Evolutionary conservation across 2,113 vertebrate species (phyloP).

Genomic region (Burhinus oedicnemus): DNA sequence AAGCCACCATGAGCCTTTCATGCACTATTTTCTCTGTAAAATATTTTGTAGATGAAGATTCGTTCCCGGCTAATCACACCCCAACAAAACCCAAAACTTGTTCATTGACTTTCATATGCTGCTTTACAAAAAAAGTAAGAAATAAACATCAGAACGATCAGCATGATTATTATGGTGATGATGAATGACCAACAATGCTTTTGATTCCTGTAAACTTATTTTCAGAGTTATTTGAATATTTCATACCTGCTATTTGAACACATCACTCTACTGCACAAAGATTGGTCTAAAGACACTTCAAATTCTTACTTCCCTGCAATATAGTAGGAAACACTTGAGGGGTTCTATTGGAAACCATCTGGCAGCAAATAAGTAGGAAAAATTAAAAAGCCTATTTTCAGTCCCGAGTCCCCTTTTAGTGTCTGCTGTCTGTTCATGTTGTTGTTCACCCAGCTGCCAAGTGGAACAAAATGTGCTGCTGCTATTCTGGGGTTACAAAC

Average conservation of each 20-base stretch:
- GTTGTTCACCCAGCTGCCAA: conserved; percentile 48
- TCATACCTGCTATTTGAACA: not conserved
- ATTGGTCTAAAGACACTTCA: not conserved
- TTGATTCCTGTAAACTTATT: not conserved
- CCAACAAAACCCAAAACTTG: not conserved
- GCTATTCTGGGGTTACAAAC: conserved; percentile 29
- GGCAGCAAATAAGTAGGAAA: conserved; percentile 28
- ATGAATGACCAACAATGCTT: not conserved
- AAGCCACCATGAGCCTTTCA: not conserved
- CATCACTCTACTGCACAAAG: not conserved
- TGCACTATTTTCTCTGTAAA: not conserved
- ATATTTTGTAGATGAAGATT: not conserved
- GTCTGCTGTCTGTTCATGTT: conserved; percentile 26
- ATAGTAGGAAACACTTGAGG: conserved; percentile 29
- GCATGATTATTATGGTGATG: not conserved
- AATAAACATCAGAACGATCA: not conserved
- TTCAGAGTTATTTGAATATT: not conserved
- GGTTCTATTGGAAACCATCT: conserved; percentile 38
- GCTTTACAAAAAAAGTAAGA: not conserved
- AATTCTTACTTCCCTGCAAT: not conserved
- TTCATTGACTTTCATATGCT: not conserved
- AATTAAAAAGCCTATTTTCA: conserved; percentile 41
- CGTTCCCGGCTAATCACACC: not conserved
- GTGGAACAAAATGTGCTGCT: conserved; percentile 41
- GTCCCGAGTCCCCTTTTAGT: conserved; percentile 1